Evolutionary conservation across 1,140 invertebrate genomes (phyloP).

Genomic region (Bicyclus anynana): DNA sequence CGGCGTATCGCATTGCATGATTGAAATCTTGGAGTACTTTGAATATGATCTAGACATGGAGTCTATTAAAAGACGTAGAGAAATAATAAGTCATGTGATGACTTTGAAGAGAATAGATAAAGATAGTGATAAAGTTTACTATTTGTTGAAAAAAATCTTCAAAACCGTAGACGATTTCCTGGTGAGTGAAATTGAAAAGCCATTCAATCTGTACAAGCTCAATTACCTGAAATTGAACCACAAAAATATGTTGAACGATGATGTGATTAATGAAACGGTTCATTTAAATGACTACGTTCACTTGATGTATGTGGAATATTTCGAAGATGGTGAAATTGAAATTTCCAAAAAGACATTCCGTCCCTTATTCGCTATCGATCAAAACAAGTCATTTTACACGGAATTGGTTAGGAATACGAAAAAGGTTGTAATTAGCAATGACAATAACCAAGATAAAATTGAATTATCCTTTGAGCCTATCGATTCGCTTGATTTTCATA

Average conservation of each 20-base stretch:
- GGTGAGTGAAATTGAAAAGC: constrained; percentile 29
- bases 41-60: too few relatives aligned
- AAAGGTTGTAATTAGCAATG: constrained; percentile 29
- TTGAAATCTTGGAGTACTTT: constrained; percentile 32
- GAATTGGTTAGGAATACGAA: constrained; percentile 21
- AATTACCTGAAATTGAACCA: constrained; percentile 35
- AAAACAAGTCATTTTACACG: too few relatives aligned
- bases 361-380: constrained; percentile 26
- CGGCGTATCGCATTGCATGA: constrained; percentile 29
- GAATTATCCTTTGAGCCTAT: too few relatives aligned
- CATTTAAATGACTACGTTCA: constrained; percentile 30
- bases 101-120: too few relatives aligned
- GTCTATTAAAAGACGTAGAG: constrained; percentile 28
- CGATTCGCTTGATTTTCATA: too few relatives aligned
- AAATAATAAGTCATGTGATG: too few relatives aligned
- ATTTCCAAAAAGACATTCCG: constrained; percentile 32
- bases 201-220: constrained; percentile 27
- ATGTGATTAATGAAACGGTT: too few relatives aligned
- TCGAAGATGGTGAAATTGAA: constrained; percentile 4
- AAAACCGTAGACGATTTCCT: constrained; percentile 33
- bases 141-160: constrained; percentile 31
- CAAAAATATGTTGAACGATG: constrained; percentile 28
- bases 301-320: constrained; percentile 18
- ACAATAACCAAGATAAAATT: constrained; percentile 24
- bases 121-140: constrained; percentile 29